Evolutionary conservation across 2,888 invertebrate genomes (phyloP).

Genomic region (Apamea monoglypha): DNA sequence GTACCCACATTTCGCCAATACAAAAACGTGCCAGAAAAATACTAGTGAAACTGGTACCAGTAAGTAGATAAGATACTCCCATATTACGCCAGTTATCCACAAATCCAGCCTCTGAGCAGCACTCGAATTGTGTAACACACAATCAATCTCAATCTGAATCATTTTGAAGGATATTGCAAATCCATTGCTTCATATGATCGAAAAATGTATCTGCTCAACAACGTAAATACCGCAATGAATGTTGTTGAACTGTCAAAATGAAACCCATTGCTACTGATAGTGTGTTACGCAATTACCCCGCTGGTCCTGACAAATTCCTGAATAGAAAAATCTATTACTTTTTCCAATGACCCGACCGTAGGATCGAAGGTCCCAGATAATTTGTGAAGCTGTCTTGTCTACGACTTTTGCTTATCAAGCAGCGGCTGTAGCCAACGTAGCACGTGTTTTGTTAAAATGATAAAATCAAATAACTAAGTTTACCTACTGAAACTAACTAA

Average conservation of each 20-base stretch:
- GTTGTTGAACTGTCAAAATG: too few species aligned
- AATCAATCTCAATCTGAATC: too few species aligned
- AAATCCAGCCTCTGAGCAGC: background rate
- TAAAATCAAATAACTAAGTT: background rate
- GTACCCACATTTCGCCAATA: background rate
- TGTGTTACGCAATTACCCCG: too few species aligned
- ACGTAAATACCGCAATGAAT: too few species aligned
- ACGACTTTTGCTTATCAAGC: background rate
- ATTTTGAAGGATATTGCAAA: too few species aligned
- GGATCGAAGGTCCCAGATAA: background rate
- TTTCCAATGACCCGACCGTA: background rate
- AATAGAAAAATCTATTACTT: background rate
- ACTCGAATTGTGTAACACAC: too few species aligned
- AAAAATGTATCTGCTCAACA: too few species aligned
- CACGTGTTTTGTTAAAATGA: background rate
- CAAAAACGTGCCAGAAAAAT: background rate
- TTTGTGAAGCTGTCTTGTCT: background rate
- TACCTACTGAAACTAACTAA: too few species aligned
- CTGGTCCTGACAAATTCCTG: background rate
- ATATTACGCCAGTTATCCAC: background rate
- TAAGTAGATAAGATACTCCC: background rate
- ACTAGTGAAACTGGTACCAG: background rate
- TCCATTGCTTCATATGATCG: too few species aligned
- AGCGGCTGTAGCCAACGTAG: background rate
- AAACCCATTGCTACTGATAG: too few species aligned